Evolutionary conservation across 2,113 vertebrate genomes (phyloP).

Genomic region (Crotalus horridus): DNA sequence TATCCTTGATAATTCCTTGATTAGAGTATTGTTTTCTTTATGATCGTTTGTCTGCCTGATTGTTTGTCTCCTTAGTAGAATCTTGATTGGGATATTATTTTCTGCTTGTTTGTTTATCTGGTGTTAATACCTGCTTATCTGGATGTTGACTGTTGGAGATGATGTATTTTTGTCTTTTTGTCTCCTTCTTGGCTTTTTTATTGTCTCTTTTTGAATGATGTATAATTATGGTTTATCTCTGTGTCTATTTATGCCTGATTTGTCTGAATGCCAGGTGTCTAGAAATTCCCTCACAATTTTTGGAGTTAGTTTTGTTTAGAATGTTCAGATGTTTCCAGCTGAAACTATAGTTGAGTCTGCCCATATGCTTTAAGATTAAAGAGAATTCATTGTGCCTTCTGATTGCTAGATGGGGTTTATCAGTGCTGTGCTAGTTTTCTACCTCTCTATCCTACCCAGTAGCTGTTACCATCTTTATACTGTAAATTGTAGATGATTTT

Average conservation of each 20-base stretch:
- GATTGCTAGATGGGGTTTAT: background rate
- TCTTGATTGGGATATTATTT: background rate
- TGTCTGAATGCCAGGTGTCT: background rate
- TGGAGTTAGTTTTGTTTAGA: background rate
- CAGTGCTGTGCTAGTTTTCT: background rate
- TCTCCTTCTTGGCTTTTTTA: background rate
- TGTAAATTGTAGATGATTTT: background rate
- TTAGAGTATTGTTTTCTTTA: background rate
- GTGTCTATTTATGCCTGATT: background rate
- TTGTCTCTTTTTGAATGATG: background rate
- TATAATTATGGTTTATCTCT: background rate
- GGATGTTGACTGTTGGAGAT: background rate
- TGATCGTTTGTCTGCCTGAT: background rate
- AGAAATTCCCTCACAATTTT: background rate
- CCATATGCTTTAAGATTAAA: background rate
- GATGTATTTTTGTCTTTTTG: background rate
- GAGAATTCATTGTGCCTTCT: background rate
- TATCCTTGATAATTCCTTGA: background rate
- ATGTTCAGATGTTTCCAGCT: background rate
- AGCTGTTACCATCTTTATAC: background rate
- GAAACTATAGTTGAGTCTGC: background rate
- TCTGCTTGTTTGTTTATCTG: background rate
- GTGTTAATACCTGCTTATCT: background rate
- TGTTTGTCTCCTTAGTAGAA: background rate
- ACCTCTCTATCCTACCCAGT: background rate